These are phyloP conservation scores for Brachionus paranguensis DNA, from an alignment of 1,140 invertebrate species.

Conservation along the genomic window DNA sequence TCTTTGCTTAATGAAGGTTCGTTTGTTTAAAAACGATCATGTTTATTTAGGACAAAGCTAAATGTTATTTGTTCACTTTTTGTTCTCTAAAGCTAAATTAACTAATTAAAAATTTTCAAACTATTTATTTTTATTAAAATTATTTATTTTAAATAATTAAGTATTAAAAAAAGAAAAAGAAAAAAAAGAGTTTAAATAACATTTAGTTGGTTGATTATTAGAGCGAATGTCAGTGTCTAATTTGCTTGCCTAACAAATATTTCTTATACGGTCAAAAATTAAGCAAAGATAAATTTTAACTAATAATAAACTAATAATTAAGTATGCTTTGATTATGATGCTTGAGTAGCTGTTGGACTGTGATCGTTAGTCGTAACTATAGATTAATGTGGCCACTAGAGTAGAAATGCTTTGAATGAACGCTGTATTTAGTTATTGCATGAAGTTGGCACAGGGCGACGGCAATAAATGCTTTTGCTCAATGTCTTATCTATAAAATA, in stretches of 20 bases:
- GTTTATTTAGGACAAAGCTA: neutral
- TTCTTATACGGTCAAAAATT: neutral
- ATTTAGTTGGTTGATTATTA: neutral
- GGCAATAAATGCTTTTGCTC: neutral
- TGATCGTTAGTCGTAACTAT: neutral
- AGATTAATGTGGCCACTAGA: neutral
- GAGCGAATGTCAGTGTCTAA: neutral
- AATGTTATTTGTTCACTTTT: neutral
- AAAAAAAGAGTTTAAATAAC: neutral
- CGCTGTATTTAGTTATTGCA: neutral
- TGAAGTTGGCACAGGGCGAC: neutral
- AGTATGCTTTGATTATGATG: neutral
- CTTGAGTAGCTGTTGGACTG: neutral
- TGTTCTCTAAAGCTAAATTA: too few relatives aligned
- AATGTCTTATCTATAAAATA: neutral
- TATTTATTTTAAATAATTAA: too few relatives aligned
- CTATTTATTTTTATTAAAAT: too few relatives aligned
- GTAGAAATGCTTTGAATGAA: neutral
- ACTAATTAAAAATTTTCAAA: too few relatives aligned
- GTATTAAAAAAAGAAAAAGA: neutral
- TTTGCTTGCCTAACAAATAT: neutral
- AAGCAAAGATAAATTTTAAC: neutral
- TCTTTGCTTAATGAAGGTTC: conserved; percentile 35
- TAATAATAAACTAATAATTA: neutral
- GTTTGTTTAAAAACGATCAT: neutral